Evolutionary conservation across 2,113 vertebrate species (phyloP).

Genomic region (Melanerpes aurifrons): DNA sequence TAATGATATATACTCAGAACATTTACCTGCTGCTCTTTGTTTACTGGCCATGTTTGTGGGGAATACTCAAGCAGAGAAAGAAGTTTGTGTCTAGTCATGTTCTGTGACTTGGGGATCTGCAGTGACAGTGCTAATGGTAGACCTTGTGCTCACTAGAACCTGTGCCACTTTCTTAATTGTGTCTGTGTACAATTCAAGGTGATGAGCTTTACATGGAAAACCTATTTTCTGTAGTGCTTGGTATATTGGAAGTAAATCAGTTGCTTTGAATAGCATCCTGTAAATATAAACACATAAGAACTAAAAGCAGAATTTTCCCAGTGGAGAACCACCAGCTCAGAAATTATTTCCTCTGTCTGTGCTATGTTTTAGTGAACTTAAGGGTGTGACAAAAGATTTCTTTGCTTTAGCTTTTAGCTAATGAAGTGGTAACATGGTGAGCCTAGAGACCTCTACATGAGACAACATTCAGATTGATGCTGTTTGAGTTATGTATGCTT

Average conservation of each 20-base stretch:
- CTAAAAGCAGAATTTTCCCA: not conserved
- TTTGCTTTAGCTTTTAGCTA: not conserved
- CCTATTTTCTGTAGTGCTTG: not conserved
- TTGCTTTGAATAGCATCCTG: not conserved
- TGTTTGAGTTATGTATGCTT: not conserved
- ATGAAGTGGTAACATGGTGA: not conserved
- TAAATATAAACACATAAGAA: not conserved
- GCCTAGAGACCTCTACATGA: not conserved
- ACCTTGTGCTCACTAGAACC: not conserved
- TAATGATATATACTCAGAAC: not conserved
- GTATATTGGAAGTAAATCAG: not conserved
- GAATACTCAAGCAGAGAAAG: rapidly evolving
- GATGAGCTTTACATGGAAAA: not conserved
- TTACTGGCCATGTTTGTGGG: not conserved
- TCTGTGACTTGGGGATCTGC: rapidly evolving
- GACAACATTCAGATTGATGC: not conserved
- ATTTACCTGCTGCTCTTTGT: not conserved
- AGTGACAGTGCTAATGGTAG: not conserved
- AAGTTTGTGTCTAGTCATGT: rapidly evolving
- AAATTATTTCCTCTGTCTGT: not conserved
- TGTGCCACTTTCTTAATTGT: not conserved
- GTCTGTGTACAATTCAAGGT: not conserved
- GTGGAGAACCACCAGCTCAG: not conserved
- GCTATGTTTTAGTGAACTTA: not conserved
- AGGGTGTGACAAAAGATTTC: rapidly evolving